These are phyloP conservation scores for Trichonephila clavipes DNA, from an alignment of 1,140 invertebrate genomes.

Conservation along the genomic window DNA sequence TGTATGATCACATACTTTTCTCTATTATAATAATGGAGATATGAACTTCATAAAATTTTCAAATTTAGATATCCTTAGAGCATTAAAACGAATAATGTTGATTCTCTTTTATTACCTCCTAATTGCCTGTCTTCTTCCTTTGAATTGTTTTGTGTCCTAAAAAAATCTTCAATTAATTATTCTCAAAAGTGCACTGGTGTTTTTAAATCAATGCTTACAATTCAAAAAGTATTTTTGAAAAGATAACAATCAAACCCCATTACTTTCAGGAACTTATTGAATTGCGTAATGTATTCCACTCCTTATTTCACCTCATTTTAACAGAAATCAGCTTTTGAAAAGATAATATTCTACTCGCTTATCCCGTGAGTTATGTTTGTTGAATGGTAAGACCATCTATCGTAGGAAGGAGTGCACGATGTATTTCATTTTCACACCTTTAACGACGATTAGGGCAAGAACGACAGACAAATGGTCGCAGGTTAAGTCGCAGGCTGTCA, in stretches of 20 bases:
- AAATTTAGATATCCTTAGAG: too few species aligned
- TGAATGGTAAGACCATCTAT: conserved; percentile 41
- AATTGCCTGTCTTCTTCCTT: background rate
- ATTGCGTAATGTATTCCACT: conserved; percentile 7
- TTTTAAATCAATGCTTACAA: background rate
- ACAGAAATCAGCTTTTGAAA: background rate
- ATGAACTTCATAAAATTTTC: too few species aligned
- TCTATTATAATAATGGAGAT: too few species aligned
- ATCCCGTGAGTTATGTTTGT: conserved; percentile 4
- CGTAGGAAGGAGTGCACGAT: background rate
- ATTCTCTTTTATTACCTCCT: too few species aligned
- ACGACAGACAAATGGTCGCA: conserved; percentile 50
- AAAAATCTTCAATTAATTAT: background rate
- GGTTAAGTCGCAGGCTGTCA: conserved; percentile 5
- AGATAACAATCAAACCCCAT: background rate
- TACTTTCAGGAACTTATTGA: background rate
- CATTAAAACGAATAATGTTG: too few species aligned
- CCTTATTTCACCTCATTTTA: background rate
- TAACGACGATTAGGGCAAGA: conserved; percentile 8
- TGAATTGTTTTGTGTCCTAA: background rate
- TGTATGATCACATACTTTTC: too few species aligned
- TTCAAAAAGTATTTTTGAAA: background rate
- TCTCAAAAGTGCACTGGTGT: background rate
- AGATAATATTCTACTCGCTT: background rate
- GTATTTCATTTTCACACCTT: conserved; percentile 61